Percentiles rank a stretch among this genome's conserved stretches.
These are phyloP conservation scores for Mesochorus sp. DNA, from an alignment of 2,888 invertebrate genomes.

Conservation along the genomic window DNA sequence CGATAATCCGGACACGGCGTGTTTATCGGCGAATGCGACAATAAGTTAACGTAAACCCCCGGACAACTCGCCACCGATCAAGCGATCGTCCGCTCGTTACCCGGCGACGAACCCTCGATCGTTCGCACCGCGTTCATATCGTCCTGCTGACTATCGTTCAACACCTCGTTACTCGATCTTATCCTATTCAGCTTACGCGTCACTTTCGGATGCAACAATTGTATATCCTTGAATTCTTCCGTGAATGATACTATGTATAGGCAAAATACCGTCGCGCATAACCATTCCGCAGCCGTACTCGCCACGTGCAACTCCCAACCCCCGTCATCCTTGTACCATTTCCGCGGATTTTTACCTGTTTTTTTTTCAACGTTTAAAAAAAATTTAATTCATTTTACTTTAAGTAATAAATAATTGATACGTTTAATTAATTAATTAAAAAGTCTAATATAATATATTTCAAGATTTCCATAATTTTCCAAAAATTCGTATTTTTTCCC, in stretches of 20 bases:
- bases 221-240: constrained; percentile 85
- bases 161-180: constrained; percentile 66
- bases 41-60: constrained; percentile 72
- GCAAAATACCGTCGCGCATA: constrained; percentile 85
- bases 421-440: neutral
- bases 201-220: constrained; percentile 83
- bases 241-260: constrained; percentile 86
- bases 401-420: neutral
- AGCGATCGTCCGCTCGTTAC: constrained; percentile 62
- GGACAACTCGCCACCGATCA: no score
- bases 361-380: neutral
- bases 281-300: constrained; percentile 87
- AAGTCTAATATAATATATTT: no score
- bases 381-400: neutral
- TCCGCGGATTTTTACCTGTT: constrained; percentile 81
- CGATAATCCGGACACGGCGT: constrained; percentile 73
- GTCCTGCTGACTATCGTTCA: constrained; percentile 65
- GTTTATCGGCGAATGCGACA: constrained; percentile 74
- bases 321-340: constrained; percentile 84
- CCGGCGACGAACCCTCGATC: neutral
- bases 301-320: constrained; percentile 87
- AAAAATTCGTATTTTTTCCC: neutral
- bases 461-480: no score
- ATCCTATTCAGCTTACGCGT: constrained; percentile 66
- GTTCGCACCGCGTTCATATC: neutral